Conservation (phyloP, 2,113 vertebrate genomes). For the Terrapene triunguis region DNA sequence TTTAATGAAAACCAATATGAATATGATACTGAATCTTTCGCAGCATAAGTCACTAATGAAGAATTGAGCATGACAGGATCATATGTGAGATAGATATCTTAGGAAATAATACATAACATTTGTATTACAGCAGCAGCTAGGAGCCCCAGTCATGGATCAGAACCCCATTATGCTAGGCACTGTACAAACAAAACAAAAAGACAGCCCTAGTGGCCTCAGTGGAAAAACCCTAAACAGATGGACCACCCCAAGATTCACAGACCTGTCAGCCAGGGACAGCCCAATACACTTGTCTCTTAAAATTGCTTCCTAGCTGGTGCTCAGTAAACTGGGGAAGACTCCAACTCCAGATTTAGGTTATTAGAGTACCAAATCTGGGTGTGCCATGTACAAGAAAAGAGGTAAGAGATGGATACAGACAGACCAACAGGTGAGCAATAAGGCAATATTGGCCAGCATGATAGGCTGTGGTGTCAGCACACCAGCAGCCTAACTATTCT, state of each 20-base stretch:
- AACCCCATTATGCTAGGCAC: neutral
- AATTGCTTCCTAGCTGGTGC: neutral
- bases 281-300: neutral
- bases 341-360: neutral
- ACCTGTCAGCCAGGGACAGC: neutral
- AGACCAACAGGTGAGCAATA: neutral
- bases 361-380: neutral
- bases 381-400: neutral
- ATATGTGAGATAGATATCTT: neutral
- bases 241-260: neutral
- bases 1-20: neutral
- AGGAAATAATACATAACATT: neutral
- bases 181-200: neutral
- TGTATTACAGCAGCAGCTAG: neutral
- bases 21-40: neutral
- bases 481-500: neutral
- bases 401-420: neutral
- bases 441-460: neutral
- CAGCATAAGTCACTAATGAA: neutral
- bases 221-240: neutral
- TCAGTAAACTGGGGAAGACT: neutral
- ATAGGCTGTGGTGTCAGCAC: neutral
- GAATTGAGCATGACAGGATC: neutral
- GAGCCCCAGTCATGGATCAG: neutral
- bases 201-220: neutral